Percentiles rank a stretch among this genome's conserved stretches.
Conservation (phyloP, 2,888 invertebrate species). For the Seladonia tumulorum region DNA sequence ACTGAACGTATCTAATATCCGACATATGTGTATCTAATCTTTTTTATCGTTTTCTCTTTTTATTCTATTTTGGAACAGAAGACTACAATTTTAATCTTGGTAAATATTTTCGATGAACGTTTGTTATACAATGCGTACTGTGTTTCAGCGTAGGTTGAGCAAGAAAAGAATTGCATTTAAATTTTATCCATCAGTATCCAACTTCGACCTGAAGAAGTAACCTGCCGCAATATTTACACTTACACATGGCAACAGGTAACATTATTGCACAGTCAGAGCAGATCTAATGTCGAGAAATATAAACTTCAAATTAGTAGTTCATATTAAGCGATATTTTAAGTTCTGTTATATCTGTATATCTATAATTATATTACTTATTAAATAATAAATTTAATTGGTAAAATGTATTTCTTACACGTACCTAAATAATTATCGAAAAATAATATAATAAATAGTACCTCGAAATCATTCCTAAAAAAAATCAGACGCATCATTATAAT, state of each 20-base stretch:
- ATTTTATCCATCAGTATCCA: conserved; percentile 75
- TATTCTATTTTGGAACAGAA: neutral
- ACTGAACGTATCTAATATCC: neutral
- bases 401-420: conserved; percentile 81
- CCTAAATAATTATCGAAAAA: conserved; percentile 80
- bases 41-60: neutral
- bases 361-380: conserved; percentile 81
- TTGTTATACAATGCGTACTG: conserved; percentile 18
- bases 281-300: conserved; percentile 57
- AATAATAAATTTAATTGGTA: conserved; percentile 81
- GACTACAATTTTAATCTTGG: neutral
- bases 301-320: conserved; percentile 77
- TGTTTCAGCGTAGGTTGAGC: conserved; percentile 82
- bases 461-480: conserved; percentile 68
- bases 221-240: conserved; percentile 77
- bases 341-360: conserved; percentile 83
- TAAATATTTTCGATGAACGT: conserved; percentile 16
- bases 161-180: conserved; percentile 78
- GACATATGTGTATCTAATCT: neutral
- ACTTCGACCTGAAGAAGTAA: conserved; percentile 72
- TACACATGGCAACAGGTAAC: conserved; percentile 74
- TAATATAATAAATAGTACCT: conserved; percentile 75
- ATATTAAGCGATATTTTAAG: conserved; percentile 79
- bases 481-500: conserved; percentile 46
- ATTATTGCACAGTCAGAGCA: conserved; percentile 74